These are phyloP conservation scores for Echiichthys vipera DNA, from an alignment of 2,797 vertebrate species.

Conservation along the genomic window DNA sequence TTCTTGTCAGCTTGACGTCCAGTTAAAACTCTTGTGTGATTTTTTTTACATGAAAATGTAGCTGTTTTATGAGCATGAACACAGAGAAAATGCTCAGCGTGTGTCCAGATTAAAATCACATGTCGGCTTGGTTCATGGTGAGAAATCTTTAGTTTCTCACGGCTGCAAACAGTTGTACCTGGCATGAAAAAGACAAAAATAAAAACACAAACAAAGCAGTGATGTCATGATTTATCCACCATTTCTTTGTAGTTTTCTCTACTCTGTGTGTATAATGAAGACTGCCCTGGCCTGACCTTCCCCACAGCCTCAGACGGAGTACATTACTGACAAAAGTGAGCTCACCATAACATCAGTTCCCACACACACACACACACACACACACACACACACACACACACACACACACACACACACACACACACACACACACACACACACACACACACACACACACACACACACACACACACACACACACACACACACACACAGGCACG, in stretches of 20 bases:
- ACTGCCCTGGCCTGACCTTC: conserved; percentile 18
- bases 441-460: conserved; percentile 15
- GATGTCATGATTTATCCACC: neutral
- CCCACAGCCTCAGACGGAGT: conserved; percentile 35
- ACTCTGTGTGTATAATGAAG: conserved; percentile 12
- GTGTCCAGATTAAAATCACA: conserved; percentile 52
- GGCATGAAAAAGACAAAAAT: neutral
- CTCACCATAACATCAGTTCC: conserved; percentile 41
- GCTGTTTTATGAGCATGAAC: conserved; percentile 48
- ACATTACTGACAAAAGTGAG: conserved; percentile 46
- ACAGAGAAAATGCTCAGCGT: conserved; percentile 20
- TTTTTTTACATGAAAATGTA: conserved; percentile 33
- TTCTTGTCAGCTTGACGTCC: conserved; percentile 16
- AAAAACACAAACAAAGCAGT: conserved; percentile 2
- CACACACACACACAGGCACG: conserved; percentile 19
- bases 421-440: conserved; percentile 33
- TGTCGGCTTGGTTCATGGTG: conserved; percentile 20
- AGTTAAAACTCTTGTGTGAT: conserved; percentile 12
- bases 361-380: conserved; percentile 30
- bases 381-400: conserved; percentile 20
- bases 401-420: conserved; percentile 27
- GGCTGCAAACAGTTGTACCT: neutral
- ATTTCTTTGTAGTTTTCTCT: neutral
- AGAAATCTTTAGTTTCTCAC: conserved; percentile 40
- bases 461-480: conserved; percentile 19